Evolutionary conservation across 1,140 invertebrate species (phyloP), one percentile per base, ranked within the genome.

Genomic region (Helicoverpa zea): DNA sequence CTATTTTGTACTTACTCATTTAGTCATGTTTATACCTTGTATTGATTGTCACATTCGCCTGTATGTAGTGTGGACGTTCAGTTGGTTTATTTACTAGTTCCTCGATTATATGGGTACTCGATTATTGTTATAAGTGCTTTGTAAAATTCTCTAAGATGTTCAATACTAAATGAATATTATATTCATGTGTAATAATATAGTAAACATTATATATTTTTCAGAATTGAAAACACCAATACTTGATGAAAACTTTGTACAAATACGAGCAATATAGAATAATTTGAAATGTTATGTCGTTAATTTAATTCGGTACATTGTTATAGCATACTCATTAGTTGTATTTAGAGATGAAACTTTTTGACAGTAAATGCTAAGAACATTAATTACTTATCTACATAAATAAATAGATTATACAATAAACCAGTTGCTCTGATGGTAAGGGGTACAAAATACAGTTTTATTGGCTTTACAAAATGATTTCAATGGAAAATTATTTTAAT

Each of bases 241-340:
- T 91, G 83, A 92, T 87, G 91, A 91, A 91, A 95, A 95, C 92
- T 93, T 93, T 94, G 92, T 94, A 94, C 93, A 94, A 94, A 94
- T 87, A 91, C 90, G 90, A 94, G 93, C 93, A 94, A 95, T 95
- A 95, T 95, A 94, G 91, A 89, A 89, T 91, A 92, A 84, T 92
- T 81, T 92, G 80, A 92, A 90, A 92, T 90, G 88, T 90, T 88
- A 91, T 89, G 85, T 86, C 84, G 89, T 92, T 93, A 90, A 91
- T 90, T 90, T 91, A 88, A 88, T 89, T 78, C 59, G 83, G 86
- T 87, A 88, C 85, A 91, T 93, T 93, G 90, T 94, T 92, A 94
- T 90, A 93, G 88, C 83, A 85, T 87, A 87, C 80, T 84, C 84
- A 84, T 86, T 89, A 90, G 88, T 90, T 90, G 81, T 92, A 93